phyloP scores from a whole-genome alignment of 2,113 vertebrate species.

The Thamnaconus septentrionalis region DNA sequence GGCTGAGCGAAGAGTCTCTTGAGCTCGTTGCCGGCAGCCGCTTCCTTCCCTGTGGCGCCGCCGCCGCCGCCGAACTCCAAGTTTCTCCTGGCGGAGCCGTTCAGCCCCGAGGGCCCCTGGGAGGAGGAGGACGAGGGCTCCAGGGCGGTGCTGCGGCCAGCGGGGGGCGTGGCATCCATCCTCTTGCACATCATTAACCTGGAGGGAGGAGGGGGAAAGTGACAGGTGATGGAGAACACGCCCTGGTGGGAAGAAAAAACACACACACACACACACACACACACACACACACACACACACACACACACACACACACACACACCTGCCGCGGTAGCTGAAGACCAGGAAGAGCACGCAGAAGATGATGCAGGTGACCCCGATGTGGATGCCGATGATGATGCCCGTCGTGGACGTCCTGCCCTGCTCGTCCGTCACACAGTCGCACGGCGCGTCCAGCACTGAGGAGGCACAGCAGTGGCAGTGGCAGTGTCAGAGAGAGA shows the following conservation, averaged over 20 bases:
- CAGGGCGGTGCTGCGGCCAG: constrained; percentile 69
- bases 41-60: constrained; percentile 63
- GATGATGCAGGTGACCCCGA: constrained; percentile 94
- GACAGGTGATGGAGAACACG: not conserved
- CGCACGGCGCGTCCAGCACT: constrained; percentile 86
- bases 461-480: constrained; percentile 33
- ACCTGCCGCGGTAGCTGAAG: constrained; percentile 95
- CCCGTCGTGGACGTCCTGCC: constrained; percentile 88
- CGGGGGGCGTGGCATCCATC: constrained; percentile 85
- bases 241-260: too few species aligned
- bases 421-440: constrained; percentile 89
- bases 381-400: constrained; percentile 95
- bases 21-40: constrained; percentile 83
- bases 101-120: constrained; percentile 74
- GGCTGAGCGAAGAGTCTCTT: constrained; percentile 83
- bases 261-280: too few species aligned
- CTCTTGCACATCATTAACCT: constrained; percentile 93
- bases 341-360: constrained; percentile 96
- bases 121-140: constrained; percentile 69
- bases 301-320: constrained; percentile 21
- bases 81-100: constrained; percentile 70
- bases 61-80: constrained; percentile 63
- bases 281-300: too few species aligned
- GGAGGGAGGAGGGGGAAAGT: constrained; percentile 26
- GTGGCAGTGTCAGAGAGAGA: not conserved